These are phyloP conservation scores for Caerostris extrusa DNA, from an alignment of 1,140 invertebrate genomes.

Conservation along the genomic window DNA sequence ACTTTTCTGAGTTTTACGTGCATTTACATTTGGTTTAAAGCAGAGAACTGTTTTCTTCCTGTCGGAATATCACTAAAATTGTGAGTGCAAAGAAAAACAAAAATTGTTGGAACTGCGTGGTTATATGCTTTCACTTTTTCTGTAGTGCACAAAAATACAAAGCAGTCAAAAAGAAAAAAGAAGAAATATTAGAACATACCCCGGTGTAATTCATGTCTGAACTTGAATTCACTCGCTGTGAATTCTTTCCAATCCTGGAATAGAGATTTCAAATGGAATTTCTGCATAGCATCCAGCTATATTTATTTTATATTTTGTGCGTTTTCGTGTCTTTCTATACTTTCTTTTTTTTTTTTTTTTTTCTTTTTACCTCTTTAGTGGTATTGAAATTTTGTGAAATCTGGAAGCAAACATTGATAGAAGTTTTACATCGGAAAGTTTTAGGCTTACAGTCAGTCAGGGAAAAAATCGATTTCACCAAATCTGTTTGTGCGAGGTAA, in stretches of 20 bases:
- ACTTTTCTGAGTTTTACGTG: not conserved
- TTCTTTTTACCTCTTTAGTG: not conserved
- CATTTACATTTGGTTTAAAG: not conserved
- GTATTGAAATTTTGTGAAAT: conserved; percentile 7
- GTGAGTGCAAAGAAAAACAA: not conserved
- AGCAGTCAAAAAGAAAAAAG: too few relatives aligned
- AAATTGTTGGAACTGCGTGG: not conserved
- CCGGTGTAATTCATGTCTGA: not conserved
- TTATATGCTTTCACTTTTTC: not conserved
- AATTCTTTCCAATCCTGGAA: not conserved
- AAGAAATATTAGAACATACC: too few relatives aligned
- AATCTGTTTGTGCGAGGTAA: not conserved
- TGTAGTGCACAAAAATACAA: not conserved
- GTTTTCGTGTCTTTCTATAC: not conserved
- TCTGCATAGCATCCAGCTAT: not conserved
- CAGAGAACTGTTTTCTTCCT: not conserved
- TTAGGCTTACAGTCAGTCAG: not conserved
- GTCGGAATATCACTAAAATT: not conserved
- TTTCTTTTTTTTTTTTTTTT: not conserved
- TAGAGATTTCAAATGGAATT: conserved; percentile 23
- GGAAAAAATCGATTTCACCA: not conserved
- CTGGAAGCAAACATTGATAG: not conserved
- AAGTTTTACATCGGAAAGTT: conserved; percentile 5
- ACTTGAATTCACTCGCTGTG: not conserved
- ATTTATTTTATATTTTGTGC: not conserved